Base-by-base conservation (phyloP, 2,797 vertebrate genomes). In the Neosilurus hyrtlii region DNA sequence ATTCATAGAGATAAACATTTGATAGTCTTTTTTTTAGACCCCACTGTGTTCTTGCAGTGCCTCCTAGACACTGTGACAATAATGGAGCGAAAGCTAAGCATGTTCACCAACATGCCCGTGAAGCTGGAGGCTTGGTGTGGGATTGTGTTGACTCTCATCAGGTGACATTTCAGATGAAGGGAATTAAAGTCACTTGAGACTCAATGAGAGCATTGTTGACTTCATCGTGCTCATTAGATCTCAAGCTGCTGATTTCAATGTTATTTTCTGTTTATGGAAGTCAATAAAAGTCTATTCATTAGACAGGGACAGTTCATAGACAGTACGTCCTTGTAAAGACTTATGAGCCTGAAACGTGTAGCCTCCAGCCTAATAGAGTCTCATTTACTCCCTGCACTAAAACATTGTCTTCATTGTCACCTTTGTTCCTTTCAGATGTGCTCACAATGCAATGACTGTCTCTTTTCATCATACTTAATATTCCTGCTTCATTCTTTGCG, bases 11-110 rank as follows among this genome's bases (percentile, higher is more conserved):
- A 74, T 71, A 51, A 54, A 87, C 84, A 86, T 93, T 93, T 91
- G 89, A 93, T 93, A 90, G 90, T 89, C 90, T 88, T 89, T 89
- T 81, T 91, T 91, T 90, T 87, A 84, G 67, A 78, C 88, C 70
- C 86, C 83, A 81, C 82, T 78, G 88, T 86, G 90, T 89, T 92
- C 89, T 89, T 89, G 86, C 86, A 89, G 88, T 91, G 73, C 88
- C 90, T 91, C 90, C 91, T 91, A 94, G 92, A 93, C 93, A 94
- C 91, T 90, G 88, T 94, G 91, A 94, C 93, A 93, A 89, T 92
- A 93, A 92, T 94, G 91, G 90, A 91, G 81, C 87, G 87, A 89
- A 92, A 92, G 90, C 92, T 86, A 89, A 91, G n/a, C n/a, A n/a
- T 88, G 82, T 89, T 74, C 83, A 83, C 83, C 89, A 54, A 14